Evolutionary conservation across 2,113 vertebrate genomes (phyloP), one percentile per base, ranked within the genome.

Genomic region (Geococcyx californianus): DNA sequence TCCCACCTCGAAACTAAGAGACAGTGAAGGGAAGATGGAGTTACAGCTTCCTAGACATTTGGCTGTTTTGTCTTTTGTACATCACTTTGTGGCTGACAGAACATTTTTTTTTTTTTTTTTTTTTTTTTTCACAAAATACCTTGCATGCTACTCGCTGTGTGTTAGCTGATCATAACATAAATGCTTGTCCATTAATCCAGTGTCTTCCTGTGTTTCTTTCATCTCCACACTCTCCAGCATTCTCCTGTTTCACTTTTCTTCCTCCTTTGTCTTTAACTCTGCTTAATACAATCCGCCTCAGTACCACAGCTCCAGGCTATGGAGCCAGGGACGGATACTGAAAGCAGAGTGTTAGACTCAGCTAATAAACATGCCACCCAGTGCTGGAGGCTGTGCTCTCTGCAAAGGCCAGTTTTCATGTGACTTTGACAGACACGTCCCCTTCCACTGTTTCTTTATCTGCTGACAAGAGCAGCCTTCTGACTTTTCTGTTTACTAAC

Each of bases 151-250:
- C 93, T 95, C 81, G 95, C 63, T 75, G 89, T 87, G 92, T 63
- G 81, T 96, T 95, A 95, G 84, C 75, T 92, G 96, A 95, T 96
- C 93, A 76, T 87, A 92, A 70, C 88, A 64, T 86, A 92, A 97
- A 89, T 89, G 84, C 92, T 79, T 94, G 93, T 93, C 95, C 87
- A 93, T 97, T 97, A 94, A 94, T 79, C 74, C 84, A 76, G 0
- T 87, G 56, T 64, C 87, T 95, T 95, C 94, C 95, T 96, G 77
- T 60, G 33, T 76, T 79, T 97, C 96, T 96, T 96, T 96, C 93
- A 94, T 97, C 96, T 95, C 67, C 38, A 3, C 59, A 55, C 68
- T 94, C 72, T 89, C 74, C 44, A 63, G 21, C 0, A 0, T 87
- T 97, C 93, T 96, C 90, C 51, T 80, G n/a, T 97, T 97, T 97